Evolutionary conservation across 2,888 invertebrate genomes (phyloP), one percentile per base, ranked within the genome.

Genomic region (Crossocerus cetratus): DNA sequence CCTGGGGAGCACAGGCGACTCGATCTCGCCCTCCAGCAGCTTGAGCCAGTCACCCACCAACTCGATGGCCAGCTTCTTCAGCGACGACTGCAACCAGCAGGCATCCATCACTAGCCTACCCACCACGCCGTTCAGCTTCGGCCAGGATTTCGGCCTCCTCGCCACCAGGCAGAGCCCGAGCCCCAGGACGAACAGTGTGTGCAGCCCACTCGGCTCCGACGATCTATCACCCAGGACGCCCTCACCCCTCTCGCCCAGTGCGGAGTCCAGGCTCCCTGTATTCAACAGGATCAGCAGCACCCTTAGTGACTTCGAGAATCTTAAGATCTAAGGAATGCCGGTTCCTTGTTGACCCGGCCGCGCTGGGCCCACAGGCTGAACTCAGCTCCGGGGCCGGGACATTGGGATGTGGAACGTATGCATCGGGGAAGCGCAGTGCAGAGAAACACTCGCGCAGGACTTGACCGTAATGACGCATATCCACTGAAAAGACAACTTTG

Each of bases 251-350:
- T 89, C 90, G 2, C 89, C 89, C 0, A 87, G 85, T 67, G 93
- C 93, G 72, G 94, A 94, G 75, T 93, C 94, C 62, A 92, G 96
- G 84, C 92, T 96, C 89, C 96, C 96, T 56, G 96, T 96, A 44
- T 96, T 96, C 92, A 94, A 94, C 91, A 92, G 93, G 86, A 92
- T 94, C 86, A 93, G 93, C 86, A 92, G 92, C 78, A 91, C 91
- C 67, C 81, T 91, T 71, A 86, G 84, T 56, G 87, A 89, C n/a
- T 87, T 90, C 65, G 87, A 90, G 8, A 80, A 86, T 49, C 83
- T 90, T 23, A 89, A 88, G 74, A 86, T 90, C 45, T 90, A 86
- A 84, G 58, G 5, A 2, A 3, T 3, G 23, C 14, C 20, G 3
- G 43, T 67, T 64, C 74, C 54, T 22, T 53, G 42, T 44, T 49